Evolutionary conservation across 2,888 invertebrate genomes (phyloP).

Genomic region (Torymus aiolomorphi): DNA sequence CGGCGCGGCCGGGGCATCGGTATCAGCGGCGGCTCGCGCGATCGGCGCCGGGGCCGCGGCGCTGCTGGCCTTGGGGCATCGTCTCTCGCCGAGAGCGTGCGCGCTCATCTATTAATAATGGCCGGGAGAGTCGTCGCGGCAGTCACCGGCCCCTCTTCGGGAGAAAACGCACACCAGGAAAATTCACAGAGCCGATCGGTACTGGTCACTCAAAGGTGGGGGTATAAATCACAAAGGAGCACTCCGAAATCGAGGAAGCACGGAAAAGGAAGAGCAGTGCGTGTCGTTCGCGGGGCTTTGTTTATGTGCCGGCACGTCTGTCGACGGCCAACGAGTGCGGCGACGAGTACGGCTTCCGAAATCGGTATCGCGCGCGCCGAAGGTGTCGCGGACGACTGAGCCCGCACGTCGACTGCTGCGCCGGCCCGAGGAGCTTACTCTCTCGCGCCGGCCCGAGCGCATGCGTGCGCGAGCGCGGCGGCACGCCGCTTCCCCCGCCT

Average conservation of each 20-base stretch:
- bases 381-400: constrained; percentile 75
- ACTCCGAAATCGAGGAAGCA: too few relatives aligned
- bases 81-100: constrained; percentile 48
- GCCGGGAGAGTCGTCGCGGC: too few relatives aligned
- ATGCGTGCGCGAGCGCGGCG: constrained; percentile 67
- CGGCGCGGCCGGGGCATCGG: constrained; percentile 12
- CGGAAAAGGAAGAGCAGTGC: too few relatives aligned
- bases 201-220: too few relatives aligned
- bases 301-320: constrained; percentile 4
- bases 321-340: constrained; percentile 23
- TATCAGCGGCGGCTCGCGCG: constrained; percentile 19
- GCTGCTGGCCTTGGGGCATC: constrained; percentile 45
- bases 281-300: constrained; percentile 30
- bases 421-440: constrained; percentile 24
- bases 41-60: constrained; percentile 9
- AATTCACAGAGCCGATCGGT: too few relatives aligned
- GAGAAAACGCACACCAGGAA: too few relatives aligned
- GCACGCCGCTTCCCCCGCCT: constrained; percentile 16
- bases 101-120: constrained; percentile 58
- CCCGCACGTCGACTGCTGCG: constrained; percentile 66
- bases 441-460: constrained; percentile 61
- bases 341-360: neutral
- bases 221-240: too few relatives aligned
- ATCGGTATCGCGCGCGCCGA: constrained; percentile 57
- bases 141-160: too few relatives aligned